Percentiles rank a stretch among this genome's conserved stretches.
Evolutionary conservation across 2,888 invertebrate species (phyloP).

Genomic region (Sphecodes monilicornis): DNA sequence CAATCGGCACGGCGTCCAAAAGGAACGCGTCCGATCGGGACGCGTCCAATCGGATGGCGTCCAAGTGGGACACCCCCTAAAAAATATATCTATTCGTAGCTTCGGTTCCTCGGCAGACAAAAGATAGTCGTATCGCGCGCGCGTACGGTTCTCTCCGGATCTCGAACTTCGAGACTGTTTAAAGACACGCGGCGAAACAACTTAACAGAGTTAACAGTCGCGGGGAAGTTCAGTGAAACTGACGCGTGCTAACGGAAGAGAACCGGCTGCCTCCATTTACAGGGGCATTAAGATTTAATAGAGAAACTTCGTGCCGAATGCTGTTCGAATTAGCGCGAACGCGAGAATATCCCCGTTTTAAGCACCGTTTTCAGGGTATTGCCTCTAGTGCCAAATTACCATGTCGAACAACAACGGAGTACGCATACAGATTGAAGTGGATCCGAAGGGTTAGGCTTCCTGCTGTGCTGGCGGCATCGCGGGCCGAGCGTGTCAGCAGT

Average conservation of each 20-base stretch:
- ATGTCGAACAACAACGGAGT: slow-evolving; percentile 65
- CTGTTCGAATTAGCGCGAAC: slow-evolving; percentile 54
- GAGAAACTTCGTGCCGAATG: slow-evolving; percentile 50
- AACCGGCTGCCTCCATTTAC: slow-evolving; percentile 34
- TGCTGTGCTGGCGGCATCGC: slow-evolving; percentile 42
- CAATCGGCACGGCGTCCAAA: too few species aligned
- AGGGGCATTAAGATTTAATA: slow-evolving; percentile 57
- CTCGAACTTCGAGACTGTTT: slow-evolving; percentile 5
- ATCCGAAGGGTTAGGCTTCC: slow-evolving; percentile 54
- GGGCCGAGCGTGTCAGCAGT: slow-evolving; percentile 57
- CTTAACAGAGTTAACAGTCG: slow-evolving; percentile 14
- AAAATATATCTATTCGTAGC: neutral
- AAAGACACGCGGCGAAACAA: slow-evolving; percentile 18
- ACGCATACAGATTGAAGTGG: slow-evolving; percentile 64
- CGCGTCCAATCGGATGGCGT: too few species aligned
- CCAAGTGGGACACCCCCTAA: too few species aligned
- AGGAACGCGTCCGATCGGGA: too few species aligned
- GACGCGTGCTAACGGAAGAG: slow-evolving; percentile 6
- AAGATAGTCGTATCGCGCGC: neutral
- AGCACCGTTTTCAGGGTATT: slow-evolving; percentile 55
- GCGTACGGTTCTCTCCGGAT: neutral
- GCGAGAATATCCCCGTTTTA: slow-evolving; percentile 61
- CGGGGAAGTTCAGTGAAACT: slow-evolving; percentile 15
- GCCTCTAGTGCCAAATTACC: slow-evolving; percentile 64
- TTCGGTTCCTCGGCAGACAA: neutral